Conservation (phyloP, 2,113 vertebrate species). For the Nothocercus julius region DNA sequence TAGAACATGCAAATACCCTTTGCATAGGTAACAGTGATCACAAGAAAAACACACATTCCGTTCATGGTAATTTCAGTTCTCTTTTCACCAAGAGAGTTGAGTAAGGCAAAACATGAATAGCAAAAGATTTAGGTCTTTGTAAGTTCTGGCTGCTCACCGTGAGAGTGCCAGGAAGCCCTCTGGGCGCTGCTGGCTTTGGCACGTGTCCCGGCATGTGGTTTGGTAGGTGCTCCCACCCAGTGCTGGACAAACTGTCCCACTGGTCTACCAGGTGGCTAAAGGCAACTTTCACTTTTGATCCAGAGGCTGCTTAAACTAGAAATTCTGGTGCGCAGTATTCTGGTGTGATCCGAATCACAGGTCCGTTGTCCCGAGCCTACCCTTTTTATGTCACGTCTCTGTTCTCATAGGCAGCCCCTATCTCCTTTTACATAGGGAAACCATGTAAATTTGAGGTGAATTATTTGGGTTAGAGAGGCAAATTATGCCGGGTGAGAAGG, state of each 20-base stretch:
- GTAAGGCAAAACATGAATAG: not conserved
- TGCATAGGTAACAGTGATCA: not conserved
- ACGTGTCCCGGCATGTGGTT: rapidly evolving
- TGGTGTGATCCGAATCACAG: rapidly evolving
- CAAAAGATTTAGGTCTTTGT: not conserved
- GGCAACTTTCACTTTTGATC: not conserved
- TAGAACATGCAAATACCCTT: not conserved
- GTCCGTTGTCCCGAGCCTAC: not conserved
- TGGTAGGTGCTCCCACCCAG: not conserved
- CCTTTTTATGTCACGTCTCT: not conserved
- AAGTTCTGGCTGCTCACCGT: not conserved
- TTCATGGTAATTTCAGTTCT: not conserved
- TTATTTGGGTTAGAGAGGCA: not conserved
- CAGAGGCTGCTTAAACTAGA: not conserved
- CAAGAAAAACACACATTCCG: not conserved
- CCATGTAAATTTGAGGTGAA: not conserved
- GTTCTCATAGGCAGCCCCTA: not conserved
- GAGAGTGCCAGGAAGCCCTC: not conserved
- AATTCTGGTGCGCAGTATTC: not conserved
- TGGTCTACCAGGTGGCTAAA: not conserved
- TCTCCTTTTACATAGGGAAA: not conserved
- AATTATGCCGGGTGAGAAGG: not conserved
- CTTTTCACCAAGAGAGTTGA: not conserved
- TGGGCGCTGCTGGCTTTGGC: not conserved
- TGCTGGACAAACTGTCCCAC: not conserved